Evolutionary conservation across 1,140 invertebrate genomes (phyloP).

Genomic region (Phthorimaea operculella): DNA sequence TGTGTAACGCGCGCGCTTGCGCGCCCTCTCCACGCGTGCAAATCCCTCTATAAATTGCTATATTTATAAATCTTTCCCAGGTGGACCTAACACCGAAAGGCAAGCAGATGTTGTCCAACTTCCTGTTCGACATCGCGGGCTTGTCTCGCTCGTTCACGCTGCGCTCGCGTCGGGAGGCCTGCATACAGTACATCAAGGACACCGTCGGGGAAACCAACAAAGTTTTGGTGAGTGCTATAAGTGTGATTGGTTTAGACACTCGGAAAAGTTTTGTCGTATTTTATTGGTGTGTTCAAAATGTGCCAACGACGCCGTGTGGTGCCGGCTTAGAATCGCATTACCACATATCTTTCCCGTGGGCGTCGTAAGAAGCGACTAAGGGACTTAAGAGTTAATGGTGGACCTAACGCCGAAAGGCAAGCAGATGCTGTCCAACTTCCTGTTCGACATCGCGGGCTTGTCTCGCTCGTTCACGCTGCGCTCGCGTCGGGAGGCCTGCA

Average conservation of each 20-base stretch:
- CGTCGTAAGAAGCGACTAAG: not conserved
- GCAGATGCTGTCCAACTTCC: slow-evolving; percentile 93
- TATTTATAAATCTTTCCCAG: not conserved
- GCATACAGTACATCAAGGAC: slow-evolving; percentile 93
- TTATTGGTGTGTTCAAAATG: no score
- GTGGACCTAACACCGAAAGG: slow-evolving; percentile 96
- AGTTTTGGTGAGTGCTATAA: slow-evolving; percentile 82
- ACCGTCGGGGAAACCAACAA: slow-evolving; percentile 87
- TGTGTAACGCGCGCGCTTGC: no score
- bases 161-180: slow-evolving; percentile 87
- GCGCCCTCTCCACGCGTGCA: no score
- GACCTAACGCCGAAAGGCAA: slow-evolving; percentile 94
- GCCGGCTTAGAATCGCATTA: not conserved
- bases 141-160: slow-evolving; percentile 91
- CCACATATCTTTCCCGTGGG: not conserved
- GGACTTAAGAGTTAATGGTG: no score
- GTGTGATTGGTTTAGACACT: no score
- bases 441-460: slow-evolving; percentile 90
- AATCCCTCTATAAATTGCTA: no score
- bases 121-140: slow-evolving; percentile 91
- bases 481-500: slow-evolving; percentile 89
- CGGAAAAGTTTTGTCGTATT: no score
- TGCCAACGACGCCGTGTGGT: no score
- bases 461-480: slow-evolving; percentile 90
- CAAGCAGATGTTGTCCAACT: slow-evolving; percentile 92